Evolutionary conservation across 2,888 invertebrate species (phyloP).

Genomic region (Apeira syringaria): DNA sequence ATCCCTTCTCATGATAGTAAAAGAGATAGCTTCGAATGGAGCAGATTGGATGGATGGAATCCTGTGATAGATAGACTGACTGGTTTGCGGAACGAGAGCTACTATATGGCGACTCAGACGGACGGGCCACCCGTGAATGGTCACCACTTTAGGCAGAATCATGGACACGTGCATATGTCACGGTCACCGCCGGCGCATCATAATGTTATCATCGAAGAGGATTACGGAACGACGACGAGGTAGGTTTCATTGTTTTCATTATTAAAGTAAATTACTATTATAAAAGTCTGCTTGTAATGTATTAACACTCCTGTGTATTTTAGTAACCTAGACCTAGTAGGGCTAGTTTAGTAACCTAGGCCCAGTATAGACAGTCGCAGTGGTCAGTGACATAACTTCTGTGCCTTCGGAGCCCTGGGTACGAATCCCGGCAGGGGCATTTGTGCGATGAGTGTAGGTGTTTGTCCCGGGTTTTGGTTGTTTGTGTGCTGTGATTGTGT

Average conservation of each 20-base stretch:
- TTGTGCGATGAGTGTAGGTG: no score
- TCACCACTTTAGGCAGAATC: conserved; percentile 62
- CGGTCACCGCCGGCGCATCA: conserved; percentile 77
- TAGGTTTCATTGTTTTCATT: conserved; percentile 28
- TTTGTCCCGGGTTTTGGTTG: no score
- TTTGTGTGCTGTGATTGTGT: no score
- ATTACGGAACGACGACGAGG: conserved; percentile 71
- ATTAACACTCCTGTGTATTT: no score
- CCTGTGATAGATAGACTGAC: conserved; percentile 95
- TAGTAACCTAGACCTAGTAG: no score
- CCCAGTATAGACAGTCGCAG: no score
- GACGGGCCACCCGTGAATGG: conserved; percentile 82
- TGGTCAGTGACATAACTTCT: no score
- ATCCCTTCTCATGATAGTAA: conserved; percentile 74
- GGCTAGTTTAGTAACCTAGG: no score
- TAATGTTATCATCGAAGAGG: conserved; percentile 87
- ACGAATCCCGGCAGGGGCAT: no score
- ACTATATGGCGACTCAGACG: conserved; percentile 91
- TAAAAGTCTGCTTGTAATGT: no score
- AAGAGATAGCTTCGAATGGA: conserved; percentile 83
- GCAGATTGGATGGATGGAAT: conserved; percentile 89
- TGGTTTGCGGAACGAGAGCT: conserved; percentile 94
- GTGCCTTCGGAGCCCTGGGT: no score
- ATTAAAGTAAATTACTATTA: no score
- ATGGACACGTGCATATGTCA: conserved; percentile 71